Evolutionary conservation across 2,888 invertebrate species (phyloP), one percentile per base, ranked within the genome.

Genomic region (Pimpla rufipes): DNA sequence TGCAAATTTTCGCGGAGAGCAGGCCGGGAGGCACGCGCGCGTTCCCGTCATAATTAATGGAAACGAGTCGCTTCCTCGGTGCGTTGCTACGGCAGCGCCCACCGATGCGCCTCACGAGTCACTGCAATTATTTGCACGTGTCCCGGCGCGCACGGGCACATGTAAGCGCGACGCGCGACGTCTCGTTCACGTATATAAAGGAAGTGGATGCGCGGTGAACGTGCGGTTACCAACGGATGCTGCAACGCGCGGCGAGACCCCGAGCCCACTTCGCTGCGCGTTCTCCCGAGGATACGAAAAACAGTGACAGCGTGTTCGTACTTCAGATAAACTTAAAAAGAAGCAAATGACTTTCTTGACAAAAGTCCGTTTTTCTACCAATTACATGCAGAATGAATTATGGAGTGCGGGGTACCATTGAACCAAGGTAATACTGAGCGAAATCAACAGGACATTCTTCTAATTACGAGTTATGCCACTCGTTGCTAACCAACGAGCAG

Each of bases 101-200:
- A 57, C 70, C 74, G 59, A 71, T 71, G 68, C 23, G 21, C 35
- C 71, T 42, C 70, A 16, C 70, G 37, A 74, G 45, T 71, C 37
- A 57, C 76, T 70, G 81, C 67, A 81, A 81, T 78, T 81, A 73
- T 81, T 81, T 71, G 67, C 81, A 52, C 77, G 73, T 78, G 73
- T 71, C 57, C 16, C 59, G 13, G 29, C 45, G 29, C 5, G n/a
- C 42, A 21, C 50, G 13, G 52, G 18, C 37, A 55, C 70, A 57
- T 71, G 23, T 45, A 11, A 57, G 57, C 57, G 23, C 21, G 40
- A 23, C 13, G 71, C 21, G 13, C 73, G 73, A 45, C 71, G 59
- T 55, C 57, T 71, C 42, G 70, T 23, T 40, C 23, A 13, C 71
- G 55, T 57, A 13, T 18, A 50, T 23, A 10, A 42, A 10, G 23